Conservation (phyloP, 2,888 invertebrate genomes). For the Argyra leucocephala region DNA sequence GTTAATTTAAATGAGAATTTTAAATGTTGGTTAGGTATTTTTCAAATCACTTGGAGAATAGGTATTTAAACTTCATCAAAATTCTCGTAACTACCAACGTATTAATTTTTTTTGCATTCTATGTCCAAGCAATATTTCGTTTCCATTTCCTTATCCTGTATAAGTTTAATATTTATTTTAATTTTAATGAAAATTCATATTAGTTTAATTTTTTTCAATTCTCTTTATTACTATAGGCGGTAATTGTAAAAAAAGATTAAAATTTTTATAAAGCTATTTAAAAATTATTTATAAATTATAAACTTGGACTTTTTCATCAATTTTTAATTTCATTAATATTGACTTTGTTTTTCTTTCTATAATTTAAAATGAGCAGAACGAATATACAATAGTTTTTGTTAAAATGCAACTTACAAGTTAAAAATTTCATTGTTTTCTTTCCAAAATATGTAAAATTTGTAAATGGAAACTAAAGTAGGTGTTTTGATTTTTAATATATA, state of each 20-base stretch:
- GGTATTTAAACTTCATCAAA: too few relatives aligned
- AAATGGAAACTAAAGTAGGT: background rate
- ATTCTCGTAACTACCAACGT: too few relatives aligned
- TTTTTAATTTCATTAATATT: slow-evolving; percentile 4
- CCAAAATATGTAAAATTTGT: background rate
- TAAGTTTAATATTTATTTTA: too few relatives aligned
- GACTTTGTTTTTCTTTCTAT: background rate
- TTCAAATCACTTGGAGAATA: too few relatives aligned
- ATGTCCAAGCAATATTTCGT: too few relatives aligned
- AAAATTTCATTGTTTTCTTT: background rate
- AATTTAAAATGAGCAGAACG: background rate
- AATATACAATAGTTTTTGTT: background rate
- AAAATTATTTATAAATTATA: background rate
- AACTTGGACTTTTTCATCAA: background rate
- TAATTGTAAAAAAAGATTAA: slow-evolving; percentile 5
- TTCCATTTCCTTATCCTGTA: too few relatives aligned
- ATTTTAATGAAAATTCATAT: too few relatives aligned
- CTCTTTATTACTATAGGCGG: background rate
- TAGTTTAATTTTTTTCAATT: background rate
- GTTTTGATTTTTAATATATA: background rate
- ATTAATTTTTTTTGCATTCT: too few relatives aligned
- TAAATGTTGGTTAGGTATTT: too few relatives aligned
- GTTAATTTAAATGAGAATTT: too few relatives aligned
- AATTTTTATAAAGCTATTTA: slow-evolving; percentile 6
- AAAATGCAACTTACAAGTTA: background rate